Conservation (phyloP, 2,113 vertebrate species). For the Murina feae region DNA sequence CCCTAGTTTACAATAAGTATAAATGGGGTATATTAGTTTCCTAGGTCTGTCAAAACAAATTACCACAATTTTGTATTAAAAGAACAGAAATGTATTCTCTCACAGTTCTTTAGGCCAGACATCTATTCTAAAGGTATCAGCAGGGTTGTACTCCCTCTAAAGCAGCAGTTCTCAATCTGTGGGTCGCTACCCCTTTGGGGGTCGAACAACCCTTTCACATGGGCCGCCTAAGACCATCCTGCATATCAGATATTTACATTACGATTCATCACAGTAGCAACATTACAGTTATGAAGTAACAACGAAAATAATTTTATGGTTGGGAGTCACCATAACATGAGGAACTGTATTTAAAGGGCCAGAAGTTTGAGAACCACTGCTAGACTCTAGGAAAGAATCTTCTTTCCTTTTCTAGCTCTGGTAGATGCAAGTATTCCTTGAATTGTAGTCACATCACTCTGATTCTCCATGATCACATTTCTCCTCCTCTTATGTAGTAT, state of each 20-base stretch:
- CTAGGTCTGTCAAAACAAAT: background rate
- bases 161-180: too few relatives aligned
- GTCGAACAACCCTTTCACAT: too few relatives aligned
- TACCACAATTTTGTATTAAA: background rate
- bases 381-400: background rate
- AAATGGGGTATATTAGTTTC: background rate
- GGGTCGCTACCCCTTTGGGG: too few relatives aligned
- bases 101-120: background rate
- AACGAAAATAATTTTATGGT: too few relatives aligned
- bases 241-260: too few relatives aligned
- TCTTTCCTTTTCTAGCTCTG: background rate
- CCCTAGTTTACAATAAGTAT: background rate
- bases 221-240: too few relatives aligned
- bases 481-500: background rate
- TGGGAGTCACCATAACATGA: too few relatives aligned
- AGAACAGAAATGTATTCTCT: background rate
- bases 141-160: background rate
- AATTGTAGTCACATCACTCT: background rate
- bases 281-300: too few relatives aligned
- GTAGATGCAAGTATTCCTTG: background rate
- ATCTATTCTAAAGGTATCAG: background rate
- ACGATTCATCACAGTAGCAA: too few relatives aligned
- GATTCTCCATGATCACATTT: too few relatives aligned
- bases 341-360: too few relatives aligned
- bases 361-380: too few relatives aligned